phyloP scores from a whole-genome alignment of 2,888 invertebrate species.

The Clostera curtula region DNA sequence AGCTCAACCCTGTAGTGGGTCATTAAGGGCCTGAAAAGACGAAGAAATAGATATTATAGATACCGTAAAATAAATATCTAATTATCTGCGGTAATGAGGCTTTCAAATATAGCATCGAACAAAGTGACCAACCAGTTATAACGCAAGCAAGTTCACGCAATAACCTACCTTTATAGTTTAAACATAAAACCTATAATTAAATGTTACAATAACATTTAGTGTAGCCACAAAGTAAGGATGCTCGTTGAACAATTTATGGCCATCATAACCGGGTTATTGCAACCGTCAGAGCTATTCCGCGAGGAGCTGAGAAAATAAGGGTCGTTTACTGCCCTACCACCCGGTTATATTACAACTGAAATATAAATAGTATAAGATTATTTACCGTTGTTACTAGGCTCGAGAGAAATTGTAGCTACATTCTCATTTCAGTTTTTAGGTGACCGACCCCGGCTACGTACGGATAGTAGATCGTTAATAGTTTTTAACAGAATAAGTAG shows the following conservation, averaged over 20 bases:
- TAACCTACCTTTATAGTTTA: neutral
- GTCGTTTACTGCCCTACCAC: slow-evolving; percentile 1
- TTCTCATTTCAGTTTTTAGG: too few species aligned
- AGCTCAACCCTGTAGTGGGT: too few species aligned
- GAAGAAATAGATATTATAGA: too few species aligned
- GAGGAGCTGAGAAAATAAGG: slow-evolving; percentile 4
- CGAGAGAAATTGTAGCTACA: too few species aligned
- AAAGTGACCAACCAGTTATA: neutral
- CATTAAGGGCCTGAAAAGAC: too few species aligned
- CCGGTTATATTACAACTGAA: neutral
- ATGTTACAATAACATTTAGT: slow-evolving; percentile 7
- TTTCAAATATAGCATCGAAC: neutral
- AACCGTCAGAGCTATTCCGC: slow-evolving; percentile 6
- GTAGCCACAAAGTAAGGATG: slow-evolving; percentile 25
- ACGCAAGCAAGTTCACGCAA: neutral
- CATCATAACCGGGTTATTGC: slow-evolving; percentile 31
- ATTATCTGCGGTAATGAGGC: too few species aligned
- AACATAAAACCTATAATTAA: neutral
- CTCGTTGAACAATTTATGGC: slow-evolving; percentile 29
- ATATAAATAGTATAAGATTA: neutral
- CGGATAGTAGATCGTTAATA: too few species aligned
- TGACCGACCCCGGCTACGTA: too few species aligned
- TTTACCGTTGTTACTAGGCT: too few species aligned
- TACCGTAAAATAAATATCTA: too few species aligned
- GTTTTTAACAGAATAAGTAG: too few species aligned